phyloP scores from a whole-genome alignment of 2,797 vertebrate genomes.

The Podarcis siculus region DNA sequence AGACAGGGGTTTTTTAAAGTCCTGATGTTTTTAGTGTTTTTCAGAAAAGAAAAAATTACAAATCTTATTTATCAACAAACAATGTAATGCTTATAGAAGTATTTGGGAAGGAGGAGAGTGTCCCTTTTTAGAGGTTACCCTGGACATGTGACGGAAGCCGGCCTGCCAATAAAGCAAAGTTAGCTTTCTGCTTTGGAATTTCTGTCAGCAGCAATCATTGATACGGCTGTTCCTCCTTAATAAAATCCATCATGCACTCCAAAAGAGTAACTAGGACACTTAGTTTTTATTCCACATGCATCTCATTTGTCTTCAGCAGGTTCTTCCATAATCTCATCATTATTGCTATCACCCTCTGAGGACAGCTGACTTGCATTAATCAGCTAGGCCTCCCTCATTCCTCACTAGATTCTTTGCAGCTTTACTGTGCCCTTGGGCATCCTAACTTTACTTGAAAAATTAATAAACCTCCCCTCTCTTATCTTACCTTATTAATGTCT shows the following conservation, averaged over 20 bases:
- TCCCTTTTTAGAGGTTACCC: background rate
- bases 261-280: slow-evolving; percentile 80
- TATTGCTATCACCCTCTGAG: slow-evolving; percentile 83
- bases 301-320: slow-evolving; percentile 84
- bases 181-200: slow-evolving; percentile 20
- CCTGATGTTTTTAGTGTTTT: background rate
- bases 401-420: slow-evolving; percentile 83
- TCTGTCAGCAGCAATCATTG: slow-evolving; percentile 60
- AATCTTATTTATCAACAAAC: background rate
- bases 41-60: background rate
- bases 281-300: slow-evolving; percentile 81
- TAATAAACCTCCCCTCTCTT: slow-evolving; percentile 86
- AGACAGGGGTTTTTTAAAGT: background rate
- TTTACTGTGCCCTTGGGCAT: slow-evolving; percentile 83
- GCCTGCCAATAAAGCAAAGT: slow-evolving; percentile 49
- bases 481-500: slow-evolving; percentile 86
- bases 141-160: slow-evolving; percentile 34
- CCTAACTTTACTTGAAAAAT: slow-evolving; percentile 86
- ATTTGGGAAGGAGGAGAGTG: background rate
- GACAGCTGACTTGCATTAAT: slow-evolving; percentile 84
- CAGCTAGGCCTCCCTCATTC: slow-evolving; percentile 80
- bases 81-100: background rate
- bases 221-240: slow-evolving; percentile 74
- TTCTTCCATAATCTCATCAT: slow-evolving; percentile 85
- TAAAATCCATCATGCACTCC: slow-evolving; percentile 76